Evolutionary conservation across 2,888 invertebrate species (phyloP).

Genomic region (Eremobia ochroleuca): DNA sequence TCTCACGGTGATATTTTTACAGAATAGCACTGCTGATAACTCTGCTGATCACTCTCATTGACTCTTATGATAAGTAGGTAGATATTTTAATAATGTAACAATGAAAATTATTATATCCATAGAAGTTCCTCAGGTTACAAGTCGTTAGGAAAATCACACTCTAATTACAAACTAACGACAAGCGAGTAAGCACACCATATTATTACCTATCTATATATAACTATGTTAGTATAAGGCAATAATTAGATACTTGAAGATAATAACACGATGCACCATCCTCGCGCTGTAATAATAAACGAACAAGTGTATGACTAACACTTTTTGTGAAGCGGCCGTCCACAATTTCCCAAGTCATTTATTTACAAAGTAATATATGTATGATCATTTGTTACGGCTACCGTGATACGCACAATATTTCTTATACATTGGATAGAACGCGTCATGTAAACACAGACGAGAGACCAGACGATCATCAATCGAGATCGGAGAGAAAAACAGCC

Average conservation of each 20-base stretch:
- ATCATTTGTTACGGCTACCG: conserved; percentile 76
- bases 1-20: too few species aligned
- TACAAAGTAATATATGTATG: conserved; percentile 64
- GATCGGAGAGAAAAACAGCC: conserved; percentile 81
- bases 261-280: conserved; percentile 28
- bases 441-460: conserved; percentile 79
- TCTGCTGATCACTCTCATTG: background rate
- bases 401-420: conserved; percentile 76
- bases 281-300: conserved; percentile 55
- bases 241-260: conserved; percentile 44
- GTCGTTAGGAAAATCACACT: conserved; percentile 1
- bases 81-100: background rate
- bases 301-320: conserved; percentile 57
- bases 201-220: conserved; percentile 6
- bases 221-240: conserved; percentile 22
- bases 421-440: conserved; percentile 63
- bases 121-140: background rate
- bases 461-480: conserved; percentile 85
- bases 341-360: conserved; percentile 64
- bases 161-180: conserved; percentile 36
- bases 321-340: conserved; percentile 55
- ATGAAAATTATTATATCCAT: conserved; percentile 5
- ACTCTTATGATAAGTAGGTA: background rate
- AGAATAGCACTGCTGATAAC: too few species aligned
- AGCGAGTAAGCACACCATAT: conserved; percentile 14